Evolutionary conservation across 2,797 vertebrate genomes (phyloP).

Genomic region (Florisuga fusca): DNA sequence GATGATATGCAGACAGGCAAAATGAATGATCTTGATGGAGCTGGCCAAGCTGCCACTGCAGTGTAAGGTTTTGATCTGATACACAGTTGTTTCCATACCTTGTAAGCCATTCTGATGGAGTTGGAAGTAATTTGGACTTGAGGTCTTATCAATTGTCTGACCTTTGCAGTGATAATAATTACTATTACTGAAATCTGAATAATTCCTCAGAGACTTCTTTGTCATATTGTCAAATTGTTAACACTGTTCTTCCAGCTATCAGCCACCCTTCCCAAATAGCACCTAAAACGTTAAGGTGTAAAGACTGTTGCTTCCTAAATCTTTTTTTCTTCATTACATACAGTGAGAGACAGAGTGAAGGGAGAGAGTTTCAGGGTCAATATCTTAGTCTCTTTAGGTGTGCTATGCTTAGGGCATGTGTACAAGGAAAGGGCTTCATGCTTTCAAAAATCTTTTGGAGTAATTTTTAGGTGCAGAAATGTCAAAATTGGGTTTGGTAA

Average conservation of each 20-base stretch:
- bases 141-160: rapidly evolving
- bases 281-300: background rate
- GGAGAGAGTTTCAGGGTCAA: background rate
- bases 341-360: background rate
- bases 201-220: background rate
- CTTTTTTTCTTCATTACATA: background rate
- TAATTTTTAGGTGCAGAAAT: background rate
- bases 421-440: background rate
- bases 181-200: background rate
- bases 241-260: background rate
- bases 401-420: background rate
- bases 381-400: background rate
- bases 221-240: background rate
- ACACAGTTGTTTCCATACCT: background rate
- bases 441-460: background rate
- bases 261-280: background rate
- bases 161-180: background rate
- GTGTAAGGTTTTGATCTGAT: background rate
- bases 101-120: background rate
- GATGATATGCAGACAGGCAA: background rate
- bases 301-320: background rate
- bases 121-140: background rate
- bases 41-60: background rate
- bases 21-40: background rate
- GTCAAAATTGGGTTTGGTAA: background rate